Conservation (phyloP, 2,113 vertebrate species). For the Lucifuga dentata region DNA sequence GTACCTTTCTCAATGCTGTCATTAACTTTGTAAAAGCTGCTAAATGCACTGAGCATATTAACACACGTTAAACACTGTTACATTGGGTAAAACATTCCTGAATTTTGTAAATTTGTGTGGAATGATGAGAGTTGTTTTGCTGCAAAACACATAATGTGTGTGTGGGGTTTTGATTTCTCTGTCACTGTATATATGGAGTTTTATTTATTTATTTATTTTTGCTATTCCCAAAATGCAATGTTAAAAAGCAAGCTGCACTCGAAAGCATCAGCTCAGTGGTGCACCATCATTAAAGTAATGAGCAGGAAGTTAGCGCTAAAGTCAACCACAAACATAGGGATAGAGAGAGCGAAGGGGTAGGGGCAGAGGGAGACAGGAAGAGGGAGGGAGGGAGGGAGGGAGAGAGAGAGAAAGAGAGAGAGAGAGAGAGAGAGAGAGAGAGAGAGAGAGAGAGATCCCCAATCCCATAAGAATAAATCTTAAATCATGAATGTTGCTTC, state of each 20-base stretch:
- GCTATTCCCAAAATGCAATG: constrained; percentile 61
- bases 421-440: constrained; percentile 29
- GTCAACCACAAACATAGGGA: constrained; percentile 72
- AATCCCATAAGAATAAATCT: constrained; percentile 76
- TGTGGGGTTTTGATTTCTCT: constrained; percentile 53
- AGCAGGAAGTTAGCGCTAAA: constrained; percentile 73
- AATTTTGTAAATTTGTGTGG: constrained; percentile 36
- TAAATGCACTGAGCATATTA: constrained; percentile 6
- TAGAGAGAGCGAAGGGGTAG: no score
- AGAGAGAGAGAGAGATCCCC: constrained; percentile 55
- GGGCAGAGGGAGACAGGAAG: no score
- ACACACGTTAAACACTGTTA: constrained; percentile 13
- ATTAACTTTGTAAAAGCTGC: no score
- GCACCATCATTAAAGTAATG: constrained; percentile 80
- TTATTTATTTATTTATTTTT: constrained; percentile 25
- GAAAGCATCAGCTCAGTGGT: constrained; percentile 64
- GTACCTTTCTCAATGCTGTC: constrained; percentile 40
- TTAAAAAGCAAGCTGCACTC: constrained; percentile 68
- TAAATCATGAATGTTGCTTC: constrained; percentile 76
- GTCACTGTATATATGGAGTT: constrained; percentile 27
- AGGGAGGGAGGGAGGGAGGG: constrained; percentile 7
- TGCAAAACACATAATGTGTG: constrained; percentile 59
- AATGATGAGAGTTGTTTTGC: constrained; percentile 35
- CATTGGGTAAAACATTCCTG: constrained; percentile 21
- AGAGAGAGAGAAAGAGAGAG: constrained; percentile 15